Conservation (phyloP, 2,888 invertebrate genomes). For the Euclidia mi region DNA sequence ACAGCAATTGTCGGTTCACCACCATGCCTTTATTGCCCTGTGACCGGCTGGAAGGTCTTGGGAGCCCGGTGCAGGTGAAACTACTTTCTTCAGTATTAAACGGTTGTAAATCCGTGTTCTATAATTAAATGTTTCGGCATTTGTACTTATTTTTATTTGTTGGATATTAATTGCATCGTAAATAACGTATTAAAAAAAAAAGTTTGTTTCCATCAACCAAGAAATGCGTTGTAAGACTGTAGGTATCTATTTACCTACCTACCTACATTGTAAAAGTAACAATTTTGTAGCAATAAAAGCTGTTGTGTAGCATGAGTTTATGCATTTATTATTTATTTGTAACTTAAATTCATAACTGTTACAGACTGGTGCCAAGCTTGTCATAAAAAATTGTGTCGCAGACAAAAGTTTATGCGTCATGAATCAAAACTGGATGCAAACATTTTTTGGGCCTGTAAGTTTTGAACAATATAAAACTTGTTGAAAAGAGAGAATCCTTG, state of each 20-base stretch:
- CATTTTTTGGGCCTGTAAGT: conserved; percentile 84
- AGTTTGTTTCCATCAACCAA: no score
- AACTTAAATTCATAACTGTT: conserved; percentile 36
- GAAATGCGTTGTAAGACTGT: no score
- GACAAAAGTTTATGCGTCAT: conserved; percentile 82
- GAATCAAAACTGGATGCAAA: conserved; percentile 86
- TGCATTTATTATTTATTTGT: conserved; percentile 1
- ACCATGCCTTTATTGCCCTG: conserved; percentile 73
- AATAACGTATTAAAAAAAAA: no score
- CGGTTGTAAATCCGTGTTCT: no score
- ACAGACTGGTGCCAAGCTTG: conserved; percentile 77
- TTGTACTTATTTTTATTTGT: no score
- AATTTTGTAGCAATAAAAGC: background rate
- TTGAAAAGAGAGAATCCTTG: background rate
- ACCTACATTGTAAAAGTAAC: background rate
- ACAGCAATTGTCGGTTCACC: conserved; percentile 82
- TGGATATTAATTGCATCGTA: no score
- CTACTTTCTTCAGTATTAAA: no score
- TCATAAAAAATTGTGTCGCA: conserved; percentile 82
- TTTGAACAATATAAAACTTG: background rate
- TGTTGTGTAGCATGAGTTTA: background rate
- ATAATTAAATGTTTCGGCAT: no score
- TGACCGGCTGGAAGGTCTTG: conserved; percentile 77
- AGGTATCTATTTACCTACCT: no score
- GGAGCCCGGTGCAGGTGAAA: conserved; percentile 77